A percentile compares a stretch with the other conserved stretches of the same genome.
Conservation (phyloP, 2,888 invertebrate genomes). For the Cordylochernes scorpioides region DNA sequence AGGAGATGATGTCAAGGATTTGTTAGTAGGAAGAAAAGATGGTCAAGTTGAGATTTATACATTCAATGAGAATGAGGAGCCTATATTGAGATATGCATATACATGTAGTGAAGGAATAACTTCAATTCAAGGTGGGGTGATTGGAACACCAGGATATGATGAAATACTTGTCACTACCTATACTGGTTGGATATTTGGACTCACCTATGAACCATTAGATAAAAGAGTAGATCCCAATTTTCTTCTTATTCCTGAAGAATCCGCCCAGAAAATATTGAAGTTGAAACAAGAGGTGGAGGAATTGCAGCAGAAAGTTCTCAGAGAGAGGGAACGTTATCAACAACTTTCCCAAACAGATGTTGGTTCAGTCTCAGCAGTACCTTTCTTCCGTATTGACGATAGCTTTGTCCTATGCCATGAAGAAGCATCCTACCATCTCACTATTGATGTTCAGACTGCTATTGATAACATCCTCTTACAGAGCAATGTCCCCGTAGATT, state of each 20-base stretch:
- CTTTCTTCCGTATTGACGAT: constrained; percentile 50
- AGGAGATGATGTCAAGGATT: constrained; percentile 38
- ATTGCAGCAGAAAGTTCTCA: constrained; percentile 41
- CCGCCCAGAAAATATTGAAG: constrained; percentile 22
- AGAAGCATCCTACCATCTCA: constrained; percentile 42
- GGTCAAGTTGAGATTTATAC: constrained; percentile 54
- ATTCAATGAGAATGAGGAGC: constrained; percentile 28
- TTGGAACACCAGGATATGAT: constrained; percentile 41
- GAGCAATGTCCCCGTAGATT: constrained; percentile 43
- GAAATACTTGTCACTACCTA: constrained; percentile 66
- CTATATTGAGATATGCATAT: constrained; percentile 30
- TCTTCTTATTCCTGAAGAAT: constrained; percentile 20
- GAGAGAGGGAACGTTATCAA: constrained; percentile 52
- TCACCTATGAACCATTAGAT: constrained; percentile 46
- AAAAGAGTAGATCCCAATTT: constrained; percentile 19
- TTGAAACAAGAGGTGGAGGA: constrained; percentile 39
- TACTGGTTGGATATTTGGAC: constrained; percentile 59
- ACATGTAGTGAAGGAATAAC: constrained; percentile 64
- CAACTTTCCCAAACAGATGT: constrained; percentile 31
- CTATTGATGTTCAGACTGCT: constrained; percentile 47
- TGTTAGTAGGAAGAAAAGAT: constrained; percentile 60
- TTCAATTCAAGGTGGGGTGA: constrained; percentile 52
- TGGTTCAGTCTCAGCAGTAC: constrained; percentile 43
- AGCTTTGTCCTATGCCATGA: constrained; percentile 29
- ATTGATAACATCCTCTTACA: constrained; percentile 43